A percentile compares a stretch with the other conserved stretches of the same genome.
Evolutionary conservation across 2,797 vertebrate species (phyloP).

Genomic region (Zenarchopterus dispar): DNA sequence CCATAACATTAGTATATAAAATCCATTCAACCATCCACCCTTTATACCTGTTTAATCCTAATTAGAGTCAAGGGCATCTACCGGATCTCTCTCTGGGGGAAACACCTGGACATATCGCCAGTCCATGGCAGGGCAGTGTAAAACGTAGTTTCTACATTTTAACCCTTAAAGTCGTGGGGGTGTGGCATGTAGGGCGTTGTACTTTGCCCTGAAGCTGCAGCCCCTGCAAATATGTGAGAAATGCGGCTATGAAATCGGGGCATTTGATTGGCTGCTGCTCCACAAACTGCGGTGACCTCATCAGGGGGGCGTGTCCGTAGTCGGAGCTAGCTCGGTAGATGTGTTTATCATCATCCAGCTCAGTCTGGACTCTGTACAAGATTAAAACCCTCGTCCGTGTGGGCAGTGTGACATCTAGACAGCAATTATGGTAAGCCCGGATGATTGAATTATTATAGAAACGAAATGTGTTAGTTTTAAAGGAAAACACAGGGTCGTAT

Average conservation of each 20-base stretch:
- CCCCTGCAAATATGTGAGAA: conserved; percentile 3
- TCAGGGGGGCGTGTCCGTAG: conserved; percentile 1
- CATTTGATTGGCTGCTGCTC: conserved; percentile 53
- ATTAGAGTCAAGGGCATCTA: too few relatives aligned
- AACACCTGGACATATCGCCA: too few relatives aligned
- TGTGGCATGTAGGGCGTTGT: not conserved
- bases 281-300: conserved; percentile 36
- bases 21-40: too few relatives aligned
- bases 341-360: not conserved
- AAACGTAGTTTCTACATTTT: too few relatives aligned
- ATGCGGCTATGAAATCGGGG: not conserved
- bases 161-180: not conserved
- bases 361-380: not conserved
- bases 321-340: conserved; percentile 1
- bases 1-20: too few relatives aligned
- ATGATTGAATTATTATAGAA: accelerated
- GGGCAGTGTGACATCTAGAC: conserved; percentile 4
- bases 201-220: not conserved
- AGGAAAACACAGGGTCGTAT: not conserved
- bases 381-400: not conserved
- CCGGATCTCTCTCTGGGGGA: too few relatives aligned
- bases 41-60: too few relatives aligned
- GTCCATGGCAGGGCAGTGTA: too few relatives aligned
- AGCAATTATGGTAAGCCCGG: conserved; percentile 58
- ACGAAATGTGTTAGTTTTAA: accelerated